Evolutionary conservation across 2,888 invertebrate genomes (phyloP).

Genomic region (Alcis repandata): DNA sequence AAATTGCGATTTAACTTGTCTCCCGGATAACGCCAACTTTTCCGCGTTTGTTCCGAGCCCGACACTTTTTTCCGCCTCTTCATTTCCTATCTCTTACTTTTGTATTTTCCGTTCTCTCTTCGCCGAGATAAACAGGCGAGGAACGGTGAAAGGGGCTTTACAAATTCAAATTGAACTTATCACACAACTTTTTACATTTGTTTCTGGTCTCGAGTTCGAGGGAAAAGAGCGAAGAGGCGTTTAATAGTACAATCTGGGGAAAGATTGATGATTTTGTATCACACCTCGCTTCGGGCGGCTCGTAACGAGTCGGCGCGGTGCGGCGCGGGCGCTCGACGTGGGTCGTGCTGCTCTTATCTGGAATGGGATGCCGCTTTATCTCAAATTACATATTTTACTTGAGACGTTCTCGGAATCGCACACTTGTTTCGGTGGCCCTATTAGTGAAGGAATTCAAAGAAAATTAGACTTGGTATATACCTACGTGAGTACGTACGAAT

Average conservation of each 20-base stretch:
- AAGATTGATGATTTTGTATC: slow-evolving; percentile 87
- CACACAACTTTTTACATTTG: slow-evolving; percentile 87
- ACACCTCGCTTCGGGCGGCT: slow-evolving; percentile 86
- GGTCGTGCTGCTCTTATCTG: slow-evolving; percentile 85
- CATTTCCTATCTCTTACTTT: slow-evolving; percentile 87
- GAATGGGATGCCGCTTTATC: slow-evolving; percentile 85
- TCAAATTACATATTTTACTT: slow-evolving; percentile 86
- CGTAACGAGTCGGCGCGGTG: slow-evolving; percentile 77
- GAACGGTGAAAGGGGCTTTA: slow-evolving; percentile 87
- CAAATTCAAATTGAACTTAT: slow-evolving; percentile 87
- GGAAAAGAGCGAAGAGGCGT: slow-evolving; percentile 85
- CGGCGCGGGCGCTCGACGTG: slow-evolving; percentile 78
- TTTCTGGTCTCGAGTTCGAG: slow-evolving; percentile 85
- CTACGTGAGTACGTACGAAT: slow-evolving; percentile 37
- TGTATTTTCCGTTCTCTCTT: slow-evolving; percentile 85
- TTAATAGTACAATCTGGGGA: slow-evolving; percentile 86
- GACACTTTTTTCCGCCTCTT: slow-evolving; percentile 87
- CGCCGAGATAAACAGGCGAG: slow-evolving; percentile 86
- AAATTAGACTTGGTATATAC: slow-evolving; percentile 47
- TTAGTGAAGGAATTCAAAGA: slow-evolving; percentile 59
- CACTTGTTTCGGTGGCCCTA: slow-evolving; percentile 59
- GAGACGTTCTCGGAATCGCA: slow-evolving; percentile 76
- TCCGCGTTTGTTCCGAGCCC: slow-evolving; percentile 85
- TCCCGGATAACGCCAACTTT: slow-evolving; percentile 86
- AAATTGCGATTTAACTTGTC: slow-evolving; percentile 87